These are phyloP conservation scores for Hemicordylus capensis DNA, from an alignment of 2,113 vertebrate genomes.

Conservation along the genomic window DNA sequence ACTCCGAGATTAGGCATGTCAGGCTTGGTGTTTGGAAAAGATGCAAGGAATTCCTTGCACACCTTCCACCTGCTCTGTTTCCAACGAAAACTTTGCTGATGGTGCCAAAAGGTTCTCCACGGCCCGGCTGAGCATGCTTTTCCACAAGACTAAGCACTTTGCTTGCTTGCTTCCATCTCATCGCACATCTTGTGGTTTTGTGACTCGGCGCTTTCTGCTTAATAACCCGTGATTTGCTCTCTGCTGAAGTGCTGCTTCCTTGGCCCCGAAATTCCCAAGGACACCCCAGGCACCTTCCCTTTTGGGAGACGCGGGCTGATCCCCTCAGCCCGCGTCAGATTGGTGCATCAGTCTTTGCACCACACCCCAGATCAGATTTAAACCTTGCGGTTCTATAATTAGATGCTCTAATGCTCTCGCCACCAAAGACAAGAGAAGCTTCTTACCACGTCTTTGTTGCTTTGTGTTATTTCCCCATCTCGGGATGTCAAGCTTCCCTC, in stretches of 20 bases:
- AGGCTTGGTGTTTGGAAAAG: neutral
- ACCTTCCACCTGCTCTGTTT: too few species aligned
- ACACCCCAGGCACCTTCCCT: neutral
- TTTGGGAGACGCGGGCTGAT: neutral
- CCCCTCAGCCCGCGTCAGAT: neutral
- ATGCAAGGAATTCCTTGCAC: neutral
- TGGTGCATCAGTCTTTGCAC: neutral
- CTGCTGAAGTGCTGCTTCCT: neutral
- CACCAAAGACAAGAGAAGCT: neutral
- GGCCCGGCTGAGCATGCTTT: neutral
- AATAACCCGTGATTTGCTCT: neutral
- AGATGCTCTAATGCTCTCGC: neutral
- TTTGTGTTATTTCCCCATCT: neutral
- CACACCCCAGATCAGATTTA: neutral
- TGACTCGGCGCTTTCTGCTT: neutral
- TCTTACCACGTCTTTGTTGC: neutral
- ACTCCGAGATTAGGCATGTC: too few species aligned
- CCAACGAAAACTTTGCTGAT: neutral
- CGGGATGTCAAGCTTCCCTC: neutral
- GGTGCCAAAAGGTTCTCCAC: neutral
- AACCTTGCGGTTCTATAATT: neutral
- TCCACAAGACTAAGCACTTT: constrained; percentile 1
- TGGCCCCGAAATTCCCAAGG: constrained; percentile 1
- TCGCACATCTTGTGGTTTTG: constrained; percentile 17
- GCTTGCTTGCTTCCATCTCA: neutral